Percentiles rank a stretch among this genome's conserved stretches.
Evolutionary conservation across 1,140 invertebrate species (phyloP).

Genomic region (Nephotettix cincticeps): DNA sequence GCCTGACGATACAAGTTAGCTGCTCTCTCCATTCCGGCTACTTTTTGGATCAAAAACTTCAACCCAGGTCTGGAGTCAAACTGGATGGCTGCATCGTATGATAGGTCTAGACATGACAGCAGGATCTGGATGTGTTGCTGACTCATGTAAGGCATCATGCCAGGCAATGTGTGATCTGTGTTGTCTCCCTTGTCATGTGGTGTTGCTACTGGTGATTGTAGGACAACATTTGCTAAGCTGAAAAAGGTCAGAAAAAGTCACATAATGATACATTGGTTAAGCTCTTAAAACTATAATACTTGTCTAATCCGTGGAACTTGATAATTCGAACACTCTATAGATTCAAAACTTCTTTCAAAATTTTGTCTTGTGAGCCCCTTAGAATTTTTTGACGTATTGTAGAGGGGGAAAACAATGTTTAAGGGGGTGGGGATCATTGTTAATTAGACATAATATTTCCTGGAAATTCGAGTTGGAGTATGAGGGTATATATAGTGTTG

Average conservation of each 20-base stretch:
- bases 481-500: no score
- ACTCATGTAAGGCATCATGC: conserved; percentile 50
- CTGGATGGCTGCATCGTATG: conserved; percentile 75
- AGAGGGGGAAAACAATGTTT: no score
- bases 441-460: no score
- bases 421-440: no score
- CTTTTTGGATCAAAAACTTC: conserved; percentile 92
- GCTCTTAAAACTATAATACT: not conserved
- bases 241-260: no score
- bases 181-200: conserved; percentile 22
- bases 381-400: no score
- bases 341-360: no score
- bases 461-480: no score
- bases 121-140: conserved; percentile 53
- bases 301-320: no score
- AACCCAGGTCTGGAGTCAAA: conserved; percentile 88
- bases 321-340: not conserved
- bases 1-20: conserved; percentile 92
- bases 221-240: conserved; percentile 50
- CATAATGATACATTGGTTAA: no score
- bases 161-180: conserved; percentile 41
- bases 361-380: no score
- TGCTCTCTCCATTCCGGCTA: conserved; percentile 80
- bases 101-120: conserved; percentile 75
- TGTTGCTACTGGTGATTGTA: conserved; percentile 41